Evolutionary conservation across 2,797 vertebrate species (phyloP), one percentile per base, ranked within the genome.

Genomic region (Enoplosus armatus): DNA sequence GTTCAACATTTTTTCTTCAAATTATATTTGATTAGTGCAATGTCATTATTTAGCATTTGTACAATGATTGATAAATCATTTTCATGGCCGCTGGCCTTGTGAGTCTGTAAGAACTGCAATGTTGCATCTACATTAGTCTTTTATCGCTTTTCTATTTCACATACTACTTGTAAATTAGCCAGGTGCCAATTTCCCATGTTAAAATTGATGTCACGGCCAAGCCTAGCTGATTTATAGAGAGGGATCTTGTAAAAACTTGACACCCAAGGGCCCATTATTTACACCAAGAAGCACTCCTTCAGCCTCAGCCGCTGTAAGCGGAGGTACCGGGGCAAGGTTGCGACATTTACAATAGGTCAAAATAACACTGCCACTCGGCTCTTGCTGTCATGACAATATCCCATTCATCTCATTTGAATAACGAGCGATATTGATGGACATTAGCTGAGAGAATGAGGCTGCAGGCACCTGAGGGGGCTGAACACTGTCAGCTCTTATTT

Each of bases 391-490:
- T 95, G 94, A 96, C 94, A 95, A 94, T 87, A 92, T 85, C 65
- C 84, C 93, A 93, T 96, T 96, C 94, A 94, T 96, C 95, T 96
- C 91, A 96, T 97, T 96, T 97, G 95, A 97, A 96, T 97, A 96
- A 96, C 93, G 92, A 95, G 90, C 74, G 48, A 78, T 89, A 92
- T 78, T 94, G 94, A 93, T 94, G 92, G 94, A 95, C 94, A 95
- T 90, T 94, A 93, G 89, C 89, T 66, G 69, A 75, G 89, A 81
- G 89, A 93, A 91, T 77, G 85, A 90, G 89, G 77, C 86, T 80
- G 76, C 79, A 82, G 86, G 85, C 79, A 89, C 89, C 89, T 83
- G 75, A 73, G 86, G 85, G 86, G 86, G 78, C 83, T 79, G 75
- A 87, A 72, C 80, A 66, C 89, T 85, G 90, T 92, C 89, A 90